phyloP scores from a whole-genome alignment of 2,797 vertebrate species.

The Telmatherina bonti region DNA sequence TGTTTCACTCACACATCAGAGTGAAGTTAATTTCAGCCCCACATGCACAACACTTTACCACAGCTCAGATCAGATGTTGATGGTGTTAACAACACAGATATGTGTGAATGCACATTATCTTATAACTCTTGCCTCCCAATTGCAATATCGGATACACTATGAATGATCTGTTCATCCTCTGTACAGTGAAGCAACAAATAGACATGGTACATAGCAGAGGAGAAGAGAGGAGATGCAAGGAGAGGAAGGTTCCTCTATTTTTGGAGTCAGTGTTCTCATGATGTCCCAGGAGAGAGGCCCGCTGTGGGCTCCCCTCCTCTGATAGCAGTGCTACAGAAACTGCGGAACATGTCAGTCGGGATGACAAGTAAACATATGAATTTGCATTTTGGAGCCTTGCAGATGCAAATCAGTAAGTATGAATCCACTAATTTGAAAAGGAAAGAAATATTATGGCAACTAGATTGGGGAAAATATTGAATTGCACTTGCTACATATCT shows the following conservation, averaged over 20 bases:
- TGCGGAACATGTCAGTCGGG: slow-evolving; percentile 39
- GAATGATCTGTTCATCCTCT: slow-evolving; percentile 31
- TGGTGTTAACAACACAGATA: slow-evolving; percentile 62
- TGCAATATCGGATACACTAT: slow-evolving; percentile 39
- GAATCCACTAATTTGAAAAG: slow-evolving; percentile 2
- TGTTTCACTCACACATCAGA: slow-evolving; percentile 18
- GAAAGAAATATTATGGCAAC: background rate
- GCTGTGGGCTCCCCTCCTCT: slow-evolving; percentile 71
- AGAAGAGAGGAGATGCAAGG: slow-evolving; percentile 34
- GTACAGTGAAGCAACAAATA: slow-evolving; percentile 41
- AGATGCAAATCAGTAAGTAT: slow-evolving; percentile 5
- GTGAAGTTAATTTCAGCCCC: slow-evolving; percentile 24
- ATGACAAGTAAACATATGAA: slow-evolving; percentile 26
- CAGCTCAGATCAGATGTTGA: slow-evolving; percentile 49
- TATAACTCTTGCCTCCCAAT: slow-evolving; percentile 42
- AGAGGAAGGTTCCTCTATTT: slow-evolving; percentile 75
- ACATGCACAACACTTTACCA: slow-evolving; percentile 32
- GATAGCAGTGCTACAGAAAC: slow-evolving; percentile 53
- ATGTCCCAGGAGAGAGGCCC: slow-evolving; percentile 56
- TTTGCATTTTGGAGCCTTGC: slow-evolving; percentile 25
- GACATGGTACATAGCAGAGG: slow-evolving; percentile 41
- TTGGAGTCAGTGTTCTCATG: slow-evolving; percentile 65
- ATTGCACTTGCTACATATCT: slow-evolving; percentile 8
- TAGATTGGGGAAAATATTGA: slow-evolving; percentile 15
- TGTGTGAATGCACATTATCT: slow-evolving; percentile 51